phyloP scores from a whole-genome alignment of 2,888 invertebrate genomes.

The Pachydiplax longipennis region DNA sequence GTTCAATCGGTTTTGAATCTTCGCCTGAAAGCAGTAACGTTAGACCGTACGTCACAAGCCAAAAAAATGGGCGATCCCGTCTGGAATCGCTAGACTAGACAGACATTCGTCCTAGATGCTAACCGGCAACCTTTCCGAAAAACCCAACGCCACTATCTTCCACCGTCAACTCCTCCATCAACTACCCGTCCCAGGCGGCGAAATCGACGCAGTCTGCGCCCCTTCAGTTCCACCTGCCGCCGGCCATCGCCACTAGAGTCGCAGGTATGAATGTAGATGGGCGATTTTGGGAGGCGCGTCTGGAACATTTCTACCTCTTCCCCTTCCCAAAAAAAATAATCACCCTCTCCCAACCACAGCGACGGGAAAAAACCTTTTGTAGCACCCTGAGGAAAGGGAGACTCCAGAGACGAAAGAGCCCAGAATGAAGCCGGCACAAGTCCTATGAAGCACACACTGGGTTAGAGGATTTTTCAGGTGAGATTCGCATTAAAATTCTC shows the following conservation, averaged over 20 bases:
- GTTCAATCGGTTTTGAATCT: background rate
- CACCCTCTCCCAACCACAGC: background rate
- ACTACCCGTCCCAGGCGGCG: background rate
- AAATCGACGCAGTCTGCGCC: conserved; percentile 16
- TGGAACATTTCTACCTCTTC: conserved; percentile 2
- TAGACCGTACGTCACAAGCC: background rate
- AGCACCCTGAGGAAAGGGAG: background rate
- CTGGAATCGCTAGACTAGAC: background rate
- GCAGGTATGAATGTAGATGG: conserved; percentile 40
- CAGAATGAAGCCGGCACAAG: background rate
- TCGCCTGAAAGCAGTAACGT: background rate
- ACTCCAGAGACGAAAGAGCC: background rate
- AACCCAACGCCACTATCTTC: background rate
- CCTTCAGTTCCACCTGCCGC: conserved; percentile 34
- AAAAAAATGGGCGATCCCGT: background rate
- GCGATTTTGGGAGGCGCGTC: conserved; percentile 9
- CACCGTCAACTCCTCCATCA: background rate
- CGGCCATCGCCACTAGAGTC: background rate
- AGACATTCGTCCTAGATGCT: background rate
- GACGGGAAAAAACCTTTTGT: background rate
- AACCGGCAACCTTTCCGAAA: background rate
- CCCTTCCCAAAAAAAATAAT: background rate
- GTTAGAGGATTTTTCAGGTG: background rate
- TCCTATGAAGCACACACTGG: background rate
- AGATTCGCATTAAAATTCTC: no score